phyloP scores from a whole-genome alignment of 1,140 invertebrate genomes.

The Acromyrmex echinatior region DNA sequence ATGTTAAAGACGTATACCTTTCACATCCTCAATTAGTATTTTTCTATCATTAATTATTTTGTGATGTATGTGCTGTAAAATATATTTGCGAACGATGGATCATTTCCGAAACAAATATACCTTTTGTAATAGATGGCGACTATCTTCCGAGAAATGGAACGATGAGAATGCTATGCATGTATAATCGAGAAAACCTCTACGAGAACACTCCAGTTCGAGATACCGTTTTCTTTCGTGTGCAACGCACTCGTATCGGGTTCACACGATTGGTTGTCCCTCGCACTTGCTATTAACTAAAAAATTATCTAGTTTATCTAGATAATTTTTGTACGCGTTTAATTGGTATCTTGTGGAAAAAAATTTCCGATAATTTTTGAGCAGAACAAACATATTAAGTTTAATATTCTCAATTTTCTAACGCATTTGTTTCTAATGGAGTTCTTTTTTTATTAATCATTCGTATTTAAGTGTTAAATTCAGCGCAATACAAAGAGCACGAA shows the following conservation, averaged over 20 bases:
- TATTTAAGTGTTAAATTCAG: background rate
- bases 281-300: background rate
- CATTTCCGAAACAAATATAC: background rate
- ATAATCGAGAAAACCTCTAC: conserved; percentile 29
- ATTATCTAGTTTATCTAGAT: background rate
- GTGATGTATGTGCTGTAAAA: background rate
- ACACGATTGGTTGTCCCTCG: conserved; percentile 39
- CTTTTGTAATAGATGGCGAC: background rate
- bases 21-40: background rate
- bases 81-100: background rate
- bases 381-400: background rate
- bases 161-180: conserved; percentile 40
- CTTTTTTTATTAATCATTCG: background rate
- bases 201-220: conserved; percentile 52
- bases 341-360: background rate
- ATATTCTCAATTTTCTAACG: background rate
- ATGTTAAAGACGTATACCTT: background rate
- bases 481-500: background rate
- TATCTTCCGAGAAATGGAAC: conserved; percentile 47
- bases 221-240: conserved; percentile 64
- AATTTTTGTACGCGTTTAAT: background rate
- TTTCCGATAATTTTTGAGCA: background rate
- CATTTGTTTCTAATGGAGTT: background rate
- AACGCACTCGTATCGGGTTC: conserved; percentile 36
- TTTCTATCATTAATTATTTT: background rate